Evolutionary conservation across 1,140 invertebrate genomes (phyloP).

Genomic region (Lasaia peninsularis): DNA sequence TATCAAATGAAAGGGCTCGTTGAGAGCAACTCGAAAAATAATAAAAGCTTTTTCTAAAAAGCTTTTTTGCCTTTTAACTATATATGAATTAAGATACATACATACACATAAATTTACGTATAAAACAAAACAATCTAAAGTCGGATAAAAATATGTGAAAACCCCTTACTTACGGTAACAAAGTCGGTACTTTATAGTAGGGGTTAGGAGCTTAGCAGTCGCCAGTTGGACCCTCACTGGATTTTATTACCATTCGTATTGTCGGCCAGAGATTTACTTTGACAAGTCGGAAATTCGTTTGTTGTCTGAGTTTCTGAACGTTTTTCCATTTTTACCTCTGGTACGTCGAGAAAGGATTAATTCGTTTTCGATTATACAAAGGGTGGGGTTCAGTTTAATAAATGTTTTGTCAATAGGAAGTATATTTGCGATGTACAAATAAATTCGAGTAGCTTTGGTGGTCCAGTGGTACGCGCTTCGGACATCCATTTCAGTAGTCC

Average conservation of each 20-base stretch:
- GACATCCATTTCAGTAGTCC: no score
- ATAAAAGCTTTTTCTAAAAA: no score
- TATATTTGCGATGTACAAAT: background rate
- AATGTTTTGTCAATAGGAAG: background rate
- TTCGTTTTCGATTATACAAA: conserved; percentile 28
- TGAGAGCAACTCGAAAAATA: no score
- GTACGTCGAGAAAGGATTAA: conserved; percentile 35
- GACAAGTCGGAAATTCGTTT: conserved; percentile 67
- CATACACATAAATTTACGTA: no score
- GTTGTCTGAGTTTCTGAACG: conserved; percentile 54
- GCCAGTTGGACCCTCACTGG: conserved; percentile 43
- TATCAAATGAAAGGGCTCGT: no score
- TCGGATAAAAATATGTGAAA: background rate
- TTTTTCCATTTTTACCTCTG: conserved; percentile 40
- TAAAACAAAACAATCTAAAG: no score
- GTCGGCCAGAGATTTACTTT: conserved; percentile 66
- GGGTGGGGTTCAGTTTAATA: background rate
- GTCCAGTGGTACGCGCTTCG: no score
- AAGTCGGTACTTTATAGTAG: conserved; percentile 32
- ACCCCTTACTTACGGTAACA: background rate
- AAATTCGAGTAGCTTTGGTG: no score
- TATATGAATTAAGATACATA: no score
- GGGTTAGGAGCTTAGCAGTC: conserved; percentile 54
- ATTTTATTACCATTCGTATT: conserved; percentile 73
- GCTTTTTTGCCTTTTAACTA: no score